Percentiles rank a stretch among this genome's conserved stretches.
phyloP scores from a whole-genome alignment of 2,113 vertebrate species.

The Spizaetus ornatus region DNA sequence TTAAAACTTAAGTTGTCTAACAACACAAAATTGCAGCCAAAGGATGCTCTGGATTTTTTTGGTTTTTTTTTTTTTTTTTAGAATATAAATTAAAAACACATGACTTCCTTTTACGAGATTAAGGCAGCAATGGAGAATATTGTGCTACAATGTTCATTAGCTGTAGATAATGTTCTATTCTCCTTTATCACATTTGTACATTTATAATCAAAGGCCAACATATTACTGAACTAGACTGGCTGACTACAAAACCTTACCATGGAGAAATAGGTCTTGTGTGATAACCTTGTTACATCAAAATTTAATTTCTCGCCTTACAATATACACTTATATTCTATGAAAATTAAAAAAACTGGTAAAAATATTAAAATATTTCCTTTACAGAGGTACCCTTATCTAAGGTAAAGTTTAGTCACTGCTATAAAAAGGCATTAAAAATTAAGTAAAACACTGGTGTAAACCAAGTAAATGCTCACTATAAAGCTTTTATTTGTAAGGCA shows the following conservation, averaged over 20 bases:
- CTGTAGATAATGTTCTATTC: slow-evolving; percentile 1
- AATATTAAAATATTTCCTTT: slow-evolving; percentile 64
- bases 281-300: neutral
- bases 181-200: neutral
- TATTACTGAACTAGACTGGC: neutral
- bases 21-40: slow-evolving; percentile 17
- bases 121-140: slow-evolving; percentile 69
- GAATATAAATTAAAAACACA: neutral
- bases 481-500: slow-evolving; percentile 45
- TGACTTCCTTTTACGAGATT: slow-evolving; percentile 7
- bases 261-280: neutral
- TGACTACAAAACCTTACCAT: neutral
- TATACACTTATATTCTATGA: slow-evolving; percentile 10
- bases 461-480: neutral
- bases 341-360: slow-evolving; percentile 61
- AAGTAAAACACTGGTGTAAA: slow-evolving; percentile 49
- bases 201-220: slow-evolving; percentile 32
- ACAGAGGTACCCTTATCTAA: slow-evolving; percentile 34
- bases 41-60: neutral
- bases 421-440: slow-evolving; percentile 62
- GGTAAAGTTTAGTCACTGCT: slow-evolving; percentile 35
- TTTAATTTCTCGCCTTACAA: slow-evolving; percentile 19
- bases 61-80: neutral
- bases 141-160: slow-evolving; percentile 13
- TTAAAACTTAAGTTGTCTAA: neutral